phyloP scores from a whole-genome alignment of 2,888 invertebrate species.

The Peribatodes rhomboidaria region DNA sequence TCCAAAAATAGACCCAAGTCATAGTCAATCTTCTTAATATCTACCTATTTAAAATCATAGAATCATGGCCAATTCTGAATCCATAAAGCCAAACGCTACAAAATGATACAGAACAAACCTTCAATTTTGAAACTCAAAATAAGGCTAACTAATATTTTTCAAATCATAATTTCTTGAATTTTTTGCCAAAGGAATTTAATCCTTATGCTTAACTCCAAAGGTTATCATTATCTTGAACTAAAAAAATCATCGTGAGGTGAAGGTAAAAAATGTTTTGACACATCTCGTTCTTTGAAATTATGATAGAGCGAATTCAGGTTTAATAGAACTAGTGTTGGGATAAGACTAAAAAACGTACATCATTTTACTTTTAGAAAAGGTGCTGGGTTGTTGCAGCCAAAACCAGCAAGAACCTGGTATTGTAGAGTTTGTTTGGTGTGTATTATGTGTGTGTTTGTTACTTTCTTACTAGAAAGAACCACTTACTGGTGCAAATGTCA shows the following conservation, averaged over 20 bases:
- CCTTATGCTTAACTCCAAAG: slow-evolving; percentile 2
- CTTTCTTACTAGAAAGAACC: no score
- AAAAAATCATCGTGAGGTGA: slow-evolving; percentile 17
- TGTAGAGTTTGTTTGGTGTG: no score
- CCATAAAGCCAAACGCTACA: slow-evolving; percentile 43
- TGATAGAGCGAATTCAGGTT: slow-evolving; percentile 12
- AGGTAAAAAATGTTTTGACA: slow-evolving; percentile 26
- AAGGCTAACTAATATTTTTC: slow-evolving; percentile 6
- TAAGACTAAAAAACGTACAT: no score
- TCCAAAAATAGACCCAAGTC: neutral
- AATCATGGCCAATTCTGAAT: slow-evolving; percentile 40
- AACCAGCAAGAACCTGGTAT: no score
- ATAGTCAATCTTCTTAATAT: neutral
- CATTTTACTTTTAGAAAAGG: no score
- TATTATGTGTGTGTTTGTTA: no score
- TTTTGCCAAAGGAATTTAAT: slow-evolving; percentile 1
- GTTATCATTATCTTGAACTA: neutral
- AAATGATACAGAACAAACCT: slow-evolving; percentile 46
- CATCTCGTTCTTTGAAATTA: neutral
- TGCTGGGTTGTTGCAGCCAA: no score
- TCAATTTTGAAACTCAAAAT: slow-evolving; percentile 42
- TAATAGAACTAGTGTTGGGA: slow-evolving; percentile 19
- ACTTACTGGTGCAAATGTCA: no score
- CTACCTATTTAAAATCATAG: slow-evolving; percentile 34
- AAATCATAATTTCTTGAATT: neutral